Percentiles rank a stretch among this genome's conserved stretches.
Evolutionary conservation across 37 sponge, comb jelly and placozoan species (phyloP).

Genomic region (Aphrocallistes beatrix): DNA sequence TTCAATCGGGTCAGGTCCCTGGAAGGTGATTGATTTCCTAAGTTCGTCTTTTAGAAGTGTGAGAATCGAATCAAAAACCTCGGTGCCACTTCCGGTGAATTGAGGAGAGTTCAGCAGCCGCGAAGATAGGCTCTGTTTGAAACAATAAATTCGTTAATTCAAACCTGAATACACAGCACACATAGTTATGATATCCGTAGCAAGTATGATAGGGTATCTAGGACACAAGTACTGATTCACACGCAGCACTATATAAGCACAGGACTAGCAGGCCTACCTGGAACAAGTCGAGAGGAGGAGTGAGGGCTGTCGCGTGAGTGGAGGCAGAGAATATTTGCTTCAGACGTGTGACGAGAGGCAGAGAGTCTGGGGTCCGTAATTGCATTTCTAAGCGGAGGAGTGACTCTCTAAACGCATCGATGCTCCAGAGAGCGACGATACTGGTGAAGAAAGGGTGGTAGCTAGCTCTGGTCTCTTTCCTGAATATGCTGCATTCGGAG

Average conservation of each 20-base stretch:
- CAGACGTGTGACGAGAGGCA: not conserved
- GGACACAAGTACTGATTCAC: too few relatives aligned
- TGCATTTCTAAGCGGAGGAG: not conserved
- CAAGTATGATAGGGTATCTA: too few relatives aligned
- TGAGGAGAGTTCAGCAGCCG: not conserved
- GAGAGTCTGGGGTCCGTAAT: not conserved
- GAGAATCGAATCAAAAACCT: not conserved
- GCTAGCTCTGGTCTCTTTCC: not conserved
- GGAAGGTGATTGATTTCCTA: not conserved
- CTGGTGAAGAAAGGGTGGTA: not conserved
- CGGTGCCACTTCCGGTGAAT: not conserved
- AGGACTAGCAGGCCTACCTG: too few relatives aligned
- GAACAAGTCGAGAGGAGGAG: not conserved
- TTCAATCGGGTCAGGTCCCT: not conserved
- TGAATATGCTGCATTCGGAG: not conserved
- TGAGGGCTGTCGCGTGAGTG: not conserved
- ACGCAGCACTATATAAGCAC: too few relatives aligned
- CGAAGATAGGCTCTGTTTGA: not conserved
- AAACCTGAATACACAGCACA: not conserved
- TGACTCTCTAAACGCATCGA: not conserved
- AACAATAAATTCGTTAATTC: not conserved
- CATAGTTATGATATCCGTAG: too few relatives aligned
- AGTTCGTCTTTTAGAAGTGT: slow-evolving; percentile 12
- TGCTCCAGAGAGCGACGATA: not conserved
- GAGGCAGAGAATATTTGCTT: not conserved